phyloP scores from a whole-genome alignment of 2,797 vertebrate genomes.

The Phrynocephalus guinanensis region DNA sequence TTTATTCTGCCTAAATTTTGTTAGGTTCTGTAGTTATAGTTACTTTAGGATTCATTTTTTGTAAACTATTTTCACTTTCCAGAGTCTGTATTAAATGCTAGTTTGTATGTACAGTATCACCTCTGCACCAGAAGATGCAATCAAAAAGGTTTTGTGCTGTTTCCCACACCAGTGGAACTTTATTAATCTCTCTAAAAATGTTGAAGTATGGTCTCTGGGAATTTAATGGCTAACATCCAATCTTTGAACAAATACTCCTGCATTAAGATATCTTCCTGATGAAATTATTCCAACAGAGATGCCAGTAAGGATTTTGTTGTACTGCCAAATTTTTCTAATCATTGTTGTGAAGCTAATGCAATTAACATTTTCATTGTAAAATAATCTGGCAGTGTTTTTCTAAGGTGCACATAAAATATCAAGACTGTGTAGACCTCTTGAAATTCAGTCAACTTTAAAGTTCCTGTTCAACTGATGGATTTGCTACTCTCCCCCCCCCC shows the following conservation, averaged over 20 bases:
- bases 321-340: conserved; percentile 8
- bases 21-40: not conserved
- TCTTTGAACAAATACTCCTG: not conserved
- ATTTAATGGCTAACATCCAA: accelerated
- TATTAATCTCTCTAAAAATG: conserved; percentile 44
- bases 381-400: not conserved
- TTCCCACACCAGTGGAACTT: conserved; percentile 5
- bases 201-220: conserved; percentile 15
- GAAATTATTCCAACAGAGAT: conserved; percentile 13
- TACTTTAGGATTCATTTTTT: not conserved
- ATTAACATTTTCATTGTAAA: conserved; percentile 6
- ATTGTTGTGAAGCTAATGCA: not conserved
- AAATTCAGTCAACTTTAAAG: not conserved
- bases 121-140: not conserved
- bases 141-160: not conserved
- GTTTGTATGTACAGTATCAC: not conserved
- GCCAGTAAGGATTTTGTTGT: conserved; percentile 25
- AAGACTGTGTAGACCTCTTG: not conserved
- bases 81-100: not conserved
- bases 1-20: not conserved
- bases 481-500: not conserved
- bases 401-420: not conserved
- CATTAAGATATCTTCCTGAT: conserved; percentile 10
- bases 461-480: not conserved
- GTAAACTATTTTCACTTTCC: not conserved